phyloP scores from a whole-genome alignment of 2,888 invertebrate species.

The Thalpophila matura region DNA sequence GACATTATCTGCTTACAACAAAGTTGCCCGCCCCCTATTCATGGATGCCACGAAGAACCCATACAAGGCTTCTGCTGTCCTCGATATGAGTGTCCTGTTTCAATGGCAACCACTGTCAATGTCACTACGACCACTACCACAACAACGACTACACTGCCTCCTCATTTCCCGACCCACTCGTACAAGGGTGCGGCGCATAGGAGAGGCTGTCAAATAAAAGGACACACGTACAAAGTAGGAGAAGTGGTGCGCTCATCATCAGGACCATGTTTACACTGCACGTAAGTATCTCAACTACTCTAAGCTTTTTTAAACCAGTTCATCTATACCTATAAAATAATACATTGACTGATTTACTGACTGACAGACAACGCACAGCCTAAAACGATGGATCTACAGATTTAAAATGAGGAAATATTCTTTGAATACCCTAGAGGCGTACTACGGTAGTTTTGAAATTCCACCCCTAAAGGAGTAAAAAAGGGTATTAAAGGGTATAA shows the following conservation, averaged over 20 bases:
- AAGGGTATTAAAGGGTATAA: too few species aligned
- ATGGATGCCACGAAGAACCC: slow-evolving; percentile 97
- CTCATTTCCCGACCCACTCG: slow-evolving; percentile 95
- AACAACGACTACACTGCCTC: slow-evolving; percentile 96
- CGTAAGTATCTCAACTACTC: slow-evolving; percentile 92
- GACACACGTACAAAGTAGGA: slow-evolving; percentile 96
- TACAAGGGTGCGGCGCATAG: slow-evolving; percentile 94
- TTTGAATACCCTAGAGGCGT: too few species aligned
- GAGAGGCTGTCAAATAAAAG: slow-evolving; percentile 96
- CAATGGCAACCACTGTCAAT: slow-evolving; percentile 95
- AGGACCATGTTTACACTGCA: slow-evolving; percentile 98
- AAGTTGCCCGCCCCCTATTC: slow-evolving; percentile 98
- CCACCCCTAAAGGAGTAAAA: too few species aligned
- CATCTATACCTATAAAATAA: background rate
- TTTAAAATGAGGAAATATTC: too few species aligned
- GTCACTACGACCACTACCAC: slow-evolving; percentile 97
- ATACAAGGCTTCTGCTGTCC: slow-evolving; percentile 98
- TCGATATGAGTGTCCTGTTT: slow-evolving; percentile 97
- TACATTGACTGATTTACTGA: too few species aligned
- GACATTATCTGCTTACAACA: slow-evolving; percentile 98
- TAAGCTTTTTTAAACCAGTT: background rate
- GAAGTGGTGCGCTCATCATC: slow-evolving; percentile 96
- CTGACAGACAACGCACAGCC: too few species aligned
- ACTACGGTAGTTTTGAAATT: too few species aligned
- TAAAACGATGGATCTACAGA: too few species aligned